phyloP scores from a whole-genome alignment of 2,113 vertebrate species.

The Macquaria ambigua region DNA sequence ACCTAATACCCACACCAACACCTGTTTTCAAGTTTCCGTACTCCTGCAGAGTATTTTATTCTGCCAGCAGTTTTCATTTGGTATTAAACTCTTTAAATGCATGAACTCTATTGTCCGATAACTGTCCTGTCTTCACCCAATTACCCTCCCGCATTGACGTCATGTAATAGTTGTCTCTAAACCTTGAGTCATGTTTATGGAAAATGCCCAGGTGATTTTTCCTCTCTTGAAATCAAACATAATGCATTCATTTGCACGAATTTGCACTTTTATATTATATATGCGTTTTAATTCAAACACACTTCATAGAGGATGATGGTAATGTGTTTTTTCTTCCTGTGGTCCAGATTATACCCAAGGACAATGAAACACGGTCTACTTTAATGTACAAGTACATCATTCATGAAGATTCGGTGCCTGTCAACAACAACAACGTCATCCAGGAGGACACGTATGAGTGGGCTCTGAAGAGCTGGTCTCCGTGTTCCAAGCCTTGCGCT shows the following conservation, averaged over 20 bases:
- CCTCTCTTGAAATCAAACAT: neutral
- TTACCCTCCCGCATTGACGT: neutral
- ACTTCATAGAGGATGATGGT: neutral
- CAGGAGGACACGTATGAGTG: constrained; percentile 96
- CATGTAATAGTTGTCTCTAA: neutral
- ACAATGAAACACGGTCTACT: constrained; percentile 93
- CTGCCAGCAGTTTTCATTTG: neutral
- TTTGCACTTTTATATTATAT: neutral
- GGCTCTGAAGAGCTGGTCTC: constrained; percentile 98
- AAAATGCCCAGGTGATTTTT: neutral
- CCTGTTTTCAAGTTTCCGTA: neutral
- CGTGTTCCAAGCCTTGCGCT: constrained; percentile 93
- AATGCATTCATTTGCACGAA: constrained; percentile 13
- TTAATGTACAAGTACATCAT: constrained; percentile 97
- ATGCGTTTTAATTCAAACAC: constrained; percentile 16
- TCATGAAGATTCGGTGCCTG: constrained; percentile 94
- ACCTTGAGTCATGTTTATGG: neutral
- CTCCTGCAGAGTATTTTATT: neutral
- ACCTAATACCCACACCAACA: neutral
- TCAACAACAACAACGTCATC: constrained; percentile 97
- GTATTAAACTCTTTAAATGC: neutral
- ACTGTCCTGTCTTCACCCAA: neutral
- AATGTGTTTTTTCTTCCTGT: neutral
- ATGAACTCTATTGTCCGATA: neutral
- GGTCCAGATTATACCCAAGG: constrained; percentile 92